Percentiles rank a stretch among this genome's conserved stretches.
Conservation (phyloP, 2,113 vertebrate species). For the Xiphorhynchus elegans region DNA sequence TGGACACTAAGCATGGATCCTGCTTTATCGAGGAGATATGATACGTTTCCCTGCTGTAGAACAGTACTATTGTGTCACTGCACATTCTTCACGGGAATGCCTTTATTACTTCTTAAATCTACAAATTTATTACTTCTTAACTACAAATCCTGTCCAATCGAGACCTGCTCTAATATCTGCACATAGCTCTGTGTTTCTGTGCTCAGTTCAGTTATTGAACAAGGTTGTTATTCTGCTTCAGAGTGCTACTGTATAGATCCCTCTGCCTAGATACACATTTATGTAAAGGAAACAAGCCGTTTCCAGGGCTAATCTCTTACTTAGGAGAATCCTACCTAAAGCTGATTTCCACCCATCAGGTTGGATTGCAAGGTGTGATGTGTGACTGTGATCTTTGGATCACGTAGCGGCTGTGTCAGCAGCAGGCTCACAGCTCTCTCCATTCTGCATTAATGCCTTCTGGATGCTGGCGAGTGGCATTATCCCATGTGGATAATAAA, state of each 20-base stretch:
- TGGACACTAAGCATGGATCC: neutral
- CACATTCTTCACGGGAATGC: neutral
- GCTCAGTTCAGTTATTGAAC: neutral
- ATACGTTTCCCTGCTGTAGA: neutral
- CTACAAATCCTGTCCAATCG: neutral
- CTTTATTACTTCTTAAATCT: neutral
- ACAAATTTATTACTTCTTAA: too few relatives aligned
- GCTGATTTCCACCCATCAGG: neutral
- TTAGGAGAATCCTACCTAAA: neutral
- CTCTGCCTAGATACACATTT: neutral
- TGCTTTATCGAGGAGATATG: neutral
- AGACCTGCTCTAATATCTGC: neutral
- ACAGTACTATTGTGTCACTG: neutral
- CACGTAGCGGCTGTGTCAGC: neutral
- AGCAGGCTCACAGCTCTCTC: neutral
- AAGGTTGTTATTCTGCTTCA: neutral
- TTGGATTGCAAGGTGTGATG: neutral
- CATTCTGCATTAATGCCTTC: neutral
- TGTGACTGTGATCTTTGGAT: neutral
- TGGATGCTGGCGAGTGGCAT: rapidly evolving
- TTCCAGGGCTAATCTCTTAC: neutral
- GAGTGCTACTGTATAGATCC: neutral
- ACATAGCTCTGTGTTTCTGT: neutral
- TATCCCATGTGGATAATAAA: rapidly evolving
- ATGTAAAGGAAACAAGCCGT: neutral